phyloP scores from a whole-genome alignment of 2,113 vertebrate species.

The Lanius ludovicianus region DNA sequence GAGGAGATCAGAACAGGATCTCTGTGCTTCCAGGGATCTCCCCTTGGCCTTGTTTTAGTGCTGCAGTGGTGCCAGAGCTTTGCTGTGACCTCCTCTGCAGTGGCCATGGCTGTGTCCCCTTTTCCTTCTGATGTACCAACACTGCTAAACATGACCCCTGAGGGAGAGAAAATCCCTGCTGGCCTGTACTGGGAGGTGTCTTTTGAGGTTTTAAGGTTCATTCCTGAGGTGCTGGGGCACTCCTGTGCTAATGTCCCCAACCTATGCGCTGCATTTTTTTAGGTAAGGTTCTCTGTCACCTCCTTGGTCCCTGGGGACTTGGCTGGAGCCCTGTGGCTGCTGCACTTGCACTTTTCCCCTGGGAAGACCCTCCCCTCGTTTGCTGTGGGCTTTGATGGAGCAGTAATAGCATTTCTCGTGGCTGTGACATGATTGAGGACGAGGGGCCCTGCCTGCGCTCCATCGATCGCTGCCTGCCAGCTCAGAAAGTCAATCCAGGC shows the following conservation, averaged over 20 bases:
- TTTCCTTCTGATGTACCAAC: neutral
- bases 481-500: neutral
- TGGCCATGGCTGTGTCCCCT: too few species aligned
- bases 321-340: neutral
- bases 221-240: too few species aligned
- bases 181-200: neutral
- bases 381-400: neutral
- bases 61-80: neutral
- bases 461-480: neutral
- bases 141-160: fast-evolving
- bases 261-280: neutral
- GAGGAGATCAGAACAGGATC: neutral
- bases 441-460: neutral
- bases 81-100: neutral
- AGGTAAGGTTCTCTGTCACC: neutral
- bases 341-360: fast-evolving
- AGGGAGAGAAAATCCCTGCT: neutral
- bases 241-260: neutral
- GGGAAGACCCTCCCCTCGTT: neutral
- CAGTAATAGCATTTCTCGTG: neutral
- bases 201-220: neutral
- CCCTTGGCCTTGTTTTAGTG: neutral
- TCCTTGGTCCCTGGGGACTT: neutral
- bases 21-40: neutral
- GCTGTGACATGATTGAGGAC: neutral